Base-by-base conservation (phyloP, 2,113 vertebrate genomes). In the Porphyrio hochstetteri region DNA sequence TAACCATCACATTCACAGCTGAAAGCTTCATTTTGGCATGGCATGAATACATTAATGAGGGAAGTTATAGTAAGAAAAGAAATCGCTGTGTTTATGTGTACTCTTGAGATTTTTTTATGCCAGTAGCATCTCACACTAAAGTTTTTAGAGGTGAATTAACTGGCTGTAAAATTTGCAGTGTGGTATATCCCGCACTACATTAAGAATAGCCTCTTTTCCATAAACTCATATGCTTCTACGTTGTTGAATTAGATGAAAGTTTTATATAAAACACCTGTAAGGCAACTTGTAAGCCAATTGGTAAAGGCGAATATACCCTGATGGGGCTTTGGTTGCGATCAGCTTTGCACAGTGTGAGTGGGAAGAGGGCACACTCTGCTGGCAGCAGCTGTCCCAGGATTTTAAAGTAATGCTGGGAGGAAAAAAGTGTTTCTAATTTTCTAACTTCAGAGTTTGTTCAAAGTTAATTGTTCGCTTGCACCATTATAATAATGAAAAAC, bases 41-140 rank as follows among this genome's bases (percentile, higher is more conserved):
- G 9, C 4, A 1, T 55, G 61, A 68, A 86, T 31, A 69, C 65
- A 72, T 55, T 88, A 64, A 79, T n/a, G 56, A 95, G 27, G 12
- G 55, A 46, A 93, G 92, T 92, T 82, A 50, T 61, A 90, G 90
- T 64, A 78, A 33, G 57, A 80, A 74, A 84, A 82, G 31, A 93
- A 94, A 76, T 69, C n/a, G 59, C 36, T 72, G 3, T 35, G 5
- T 48, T 18, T 85, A 16, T 16, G 23, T 40, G 10, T 55, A 63
- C 7, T 44, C 7, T 50, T 21, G 15, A 25, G 27, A 53, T 28
- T 82, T 74, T 31, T 77, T 82, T 55, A 59, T 55, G 42, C 6
- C 42, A 60, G 28, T 12, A 85, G 4, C 10, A 59, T 29, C 33
- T 85, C 75, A 46, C 7, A 44, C 2, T 46, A 52, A 42, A n/a